Base-by-base conservation (phyloP, 2,888 invertebrate genomes). In the Hylaea fasciaria region DNA sequence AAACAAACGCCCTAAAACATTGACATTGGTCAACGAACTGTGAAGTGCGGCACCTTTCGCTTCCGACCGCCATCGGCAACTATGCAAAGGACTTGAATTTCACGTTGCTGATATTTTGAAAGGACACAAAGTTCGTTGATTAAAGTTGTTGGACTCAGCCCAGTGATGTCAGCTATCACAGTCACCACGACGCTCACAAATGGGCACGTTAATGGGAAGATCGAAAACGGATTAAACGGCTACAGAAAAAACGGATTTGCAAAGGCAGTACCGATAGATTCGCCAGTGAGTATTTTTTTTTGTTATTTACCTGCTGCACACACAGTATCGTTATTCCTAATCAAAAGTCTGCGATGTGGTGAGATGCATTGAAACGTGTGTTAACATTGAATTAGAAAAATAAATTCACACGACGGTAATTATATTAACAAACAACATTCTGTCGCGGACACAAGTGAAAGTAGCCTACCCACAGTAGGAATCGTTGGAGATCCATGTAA, bases 191-290 rank as follows among this genome's bases (percentile, higher is more conserved):
- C 87, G 50, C 80, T 89, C 56, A 86, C 83, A 40, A 88, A 89
- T 65, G 88, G 87, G 64, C 88, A 84, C 72, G 72, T 78, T 64
- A 87, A 86, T 68, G 86, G 86, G 53, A 88, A 86, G 72, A 62
- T 86, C 70, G 89, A 89, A 74, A 82, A 80, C 32, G 78, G 80
- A 58, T 68, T 85, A 50, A 88, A 87, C 60, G 87, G 87, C 52
- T 88, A 84, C 76, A 86, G 86, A 70, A 90, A 87, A 76, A 91
- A 90, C 69, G 89, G 90, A 81, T 87, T 76, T 66, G 72, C 77
- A 28, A 89, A 87, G 74, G 77, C 80, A 57, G 83, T 84, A 73
- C 62, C 69, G 48, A 62, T 71, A 62, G 87, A 86, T 48, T 62
- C 70, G 53, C 76, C 80, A 64, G 91, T 90, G 67, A 89, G 87